Percentiles rank a stretch among this genome's conserved stretches.
Evolutionary conservation across 2,797 vertebrate genomes (phyloP).

Genomic region (Bovichtus variegatus): DNA sequence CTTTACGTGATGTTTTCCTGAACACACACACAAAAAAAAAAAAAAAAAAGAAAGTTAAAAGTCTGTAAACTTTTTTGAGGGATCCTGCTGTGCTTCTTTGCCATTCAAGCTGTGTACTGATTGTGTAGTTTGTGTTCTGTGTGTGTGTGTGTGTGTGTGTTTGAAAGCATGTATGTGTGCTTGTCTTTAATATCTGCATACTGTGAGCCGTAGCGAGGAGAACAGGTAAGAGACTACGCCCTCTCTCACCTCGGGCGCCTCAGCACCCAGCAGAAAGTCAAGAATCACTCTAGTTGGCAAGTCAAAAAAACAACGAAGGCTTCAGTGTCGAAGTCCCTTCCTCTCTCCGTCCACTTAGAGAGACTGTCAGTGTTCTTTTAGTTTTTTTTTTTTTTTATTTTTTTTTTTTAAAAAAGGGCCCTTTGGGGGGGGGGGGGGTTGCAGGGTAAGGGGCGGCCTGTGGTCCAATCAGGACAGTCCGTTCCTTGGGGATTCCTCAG

Average conservation of each 20-base stretch:
- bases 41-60: conserved; percentile 13
- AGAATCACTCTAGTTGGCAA: conserved; percentile 88
- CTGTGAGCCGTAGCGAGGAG: conserved; percentile 49
- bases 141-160: conserved; percentile 32
- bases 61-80: conserved; percentile 67
- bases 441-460: conserved; percentile 46
- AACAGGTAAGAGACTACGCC: conserved; percentile 31
- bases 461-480: conserved; percentile 74
- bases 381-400: too few relatives aligned
- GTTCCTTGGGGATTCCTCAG: conserved; percentile 25
- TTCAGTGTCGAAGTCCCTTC: conserved; percentile 83
- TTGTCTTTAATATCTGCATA: conserved; percentile 56
- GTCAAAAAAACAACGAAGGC: conserved; percentile 79
- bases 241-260: conserved; percentile 28
- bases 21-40: too few relatives aligned
- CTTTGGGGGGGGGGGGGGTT: conserved; percentile 83
- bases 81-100: conserved; percentile 72
- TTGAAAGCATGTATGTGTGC: conserved; percentile 54
- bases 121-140: conserved; percentile 46
- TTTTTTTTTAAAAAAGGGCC: conserved; percentile 83
- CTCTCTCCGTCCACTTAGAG: conserved; percentile 82
- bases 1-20: conserved; percentile 43
- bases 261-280: conserved; percentile 78
- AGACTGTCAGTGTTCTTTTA: conserved; percentile 84
- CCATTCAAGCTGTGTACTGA: conserved; percentile 51